Evolutionary conservation across 2,113 vertebrate genomes (phyloP).

Genomic region (human (Homo sapiens)): GRCh38 chr7:141045001-141045500

Average conservation of each 20-base stretch:
- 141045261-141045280: background rate
- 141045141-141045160: background rate
- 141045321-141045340: background rate
- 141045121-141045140: background rate
- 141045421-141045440: background rate
- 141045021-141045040: slow-evolving; percentile 27
- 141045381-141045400: background rate
- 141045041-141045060: background rate
- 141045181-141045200: background rate
- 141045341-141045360: background rate
- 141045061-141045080: background rate
- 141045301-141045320: background rate
- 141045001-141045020: background rate
- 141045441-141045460: background rate
- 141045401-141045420: background rate
- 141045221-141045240: background rate
- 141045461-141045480: background rate
- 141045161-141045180: background rate
- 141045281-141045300: background rate
- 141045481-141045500: background rate
- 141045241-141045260: background rate
- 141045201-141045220: background rate
- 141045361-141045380: background rate
- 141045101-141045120: slow-evolving; percentile 2
- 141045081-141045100: background rate